Percentiles rank a stretch among this genome's conserved stretches.
Evolutionary conservation across 2,888 invertebrate genomes (phyloP).

Genomic region (Ptilodon capucinus): DNA sequence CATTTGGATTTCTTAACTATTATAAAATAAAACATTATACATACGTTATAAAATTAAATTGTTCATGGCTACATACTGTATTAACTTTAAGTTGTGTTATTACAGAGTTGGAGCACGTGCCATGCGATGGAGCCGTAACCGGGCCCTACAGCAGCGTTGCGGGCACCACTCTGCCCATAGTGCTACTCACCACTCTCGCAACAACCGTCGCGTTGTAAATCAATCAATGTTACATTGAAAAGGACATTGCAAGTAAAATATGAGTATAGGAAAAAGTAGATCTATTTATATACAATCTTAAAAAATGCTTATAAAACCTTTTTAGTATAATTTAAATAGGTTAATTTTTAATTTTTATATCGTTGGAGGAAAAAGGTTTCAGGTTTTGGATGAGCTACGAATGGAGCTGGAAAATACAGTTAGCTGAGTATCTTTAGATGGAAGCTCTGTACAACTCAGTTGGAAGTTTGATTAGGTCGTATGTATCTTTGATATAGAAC

Average conservation of each 20-base stretch:
- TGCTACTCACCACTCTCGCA: slow-evolving; percentile 68
- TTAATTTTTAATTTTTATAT: neutral
- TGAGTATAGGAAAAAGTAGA: slow-evolving; percentile 24
- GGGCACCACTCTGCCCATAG: slow-evolving; percentile 66
- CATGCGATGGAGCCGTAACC: slow-evolving; percentile 77
- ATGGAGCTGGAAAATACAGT: neutral
- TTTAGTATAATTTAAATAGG: neutral
- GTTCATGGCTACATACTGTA: no score
- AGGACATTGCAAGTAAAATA: slow-evolving; percentile 10
- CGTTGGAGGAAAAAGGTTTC: neutral
- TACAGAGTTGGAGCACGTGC: slow-evolving; percentile 74
- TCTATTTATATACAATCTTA: slow-evolving; percentile 31
- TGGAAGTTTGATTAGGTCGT: no score
- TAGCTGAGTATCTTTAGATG: no score
- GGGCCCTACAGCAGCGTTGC: slow-evolving; percentile 78
- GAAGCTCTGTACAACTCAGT: no score
- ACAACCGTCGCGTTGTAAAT: slow-evolving; percentile 72
- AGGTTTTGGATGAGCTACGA: neutral
- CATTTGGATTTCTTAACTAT: no score
- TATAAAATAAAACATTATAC: no score
- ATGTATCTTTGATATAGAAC: neutral
- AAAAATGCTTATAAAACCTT: slow-evolving; percentile 22
- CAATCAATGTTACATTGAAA: slow-evolving; percentile 3
- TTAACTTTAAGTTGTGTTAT: slow-evolving; percentile 14
- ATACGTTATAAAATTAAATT: no score